Evolutionary conservation across 1,140 invertebrate species (phyloP), one percentile per base, ranked within the genome.

Genomic region (Scaptomyza pallida): DNA sequence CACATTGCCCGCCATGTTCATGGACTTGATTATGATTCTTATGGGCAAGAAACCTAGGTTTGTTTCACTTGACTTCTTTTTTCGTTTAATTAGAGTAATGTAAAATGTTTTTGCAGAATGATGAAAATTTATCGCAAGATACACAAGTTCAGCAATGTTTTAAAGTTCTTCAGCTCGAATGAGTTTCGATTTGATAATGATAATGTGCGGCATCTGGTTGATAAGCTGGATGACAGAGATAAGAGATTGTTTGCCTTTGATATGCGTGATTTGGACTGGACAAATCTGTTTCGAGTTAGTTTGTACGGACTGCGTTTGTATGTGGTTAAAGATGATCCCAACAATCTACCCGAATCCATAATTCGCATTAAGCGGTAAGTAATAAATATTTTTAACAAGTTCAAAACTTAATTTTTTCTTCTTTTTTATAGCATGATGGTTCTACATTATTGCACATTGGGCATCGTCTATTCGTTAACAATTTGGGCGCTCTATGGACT

Each of bases 81-180:
- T 21, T 5, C 0, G 37, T 12, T 10, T 1, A 13, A 51, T 68
- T 3, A 16, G 9, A 0, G 0, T 17, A 3, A 5, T 26, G 6
- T 26, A 26, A 4, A 26, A 26, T 0, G 6, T 5, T 12, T 13
- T 30, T 1, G 6, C 16, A 96, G 96, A 90, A 93, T 96, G 92
- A 92, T 94, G 26, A 94, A 94, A 79, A 94, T 95, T 8, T 96
- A 97, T 78, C 92, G 93, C 15, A 96, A 95, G 89, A 94, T 97
- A 40, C 93, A 95, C 61, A 94, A 95, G 82, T 94, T 96, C 51
- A 93, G 94, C 16, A 92, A 92, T 13, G 94, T 94, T 2, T 92
- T 97, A 13, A 93, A 94, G 37, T 97, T 94, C 85, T 97, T 97
- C 85, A 94, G 94, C 15, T 92, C 93, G 0, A 92, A 93, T 41